Base-by-base conservation (phyloP, 37 sponge, comb jelly and placozoan genomes). In the Bolinopsis microptera region DNA sequence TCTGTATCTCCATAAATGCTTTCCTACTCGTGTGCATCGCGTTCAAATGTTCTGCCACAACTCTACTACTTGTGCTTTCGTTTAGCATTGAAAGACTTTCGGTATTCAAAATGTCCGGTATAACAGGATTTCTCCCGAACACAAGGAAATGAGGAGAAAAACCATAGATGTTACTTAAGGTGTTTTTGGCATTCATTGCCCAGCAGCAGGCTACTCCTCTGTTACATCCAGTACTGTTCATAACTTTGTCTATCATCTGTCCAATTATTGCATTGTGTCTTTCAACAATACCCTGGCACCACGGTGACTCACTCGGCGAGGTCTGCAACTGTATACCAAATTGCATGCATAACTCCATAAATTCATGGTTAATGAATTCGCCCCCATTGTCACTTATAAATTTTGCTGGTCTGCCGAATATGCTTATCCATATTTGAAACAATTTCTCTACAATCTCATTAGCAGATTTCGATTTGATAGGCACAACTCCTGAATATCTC, bases 311-410 rank as follows among this genome's bases (percentile, higher is more conserved):
- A 9, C 35, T 36, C 16, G 80, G 80, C 1, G 80, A 77, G 16
- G 80, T 77, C 36, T 32, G 1, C 0, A 77, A 32, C 80, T 77
- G 9, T 35, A 77, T 77, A 5, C 9, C 16, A 18, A 31, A 16
- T 5, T 34, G 21, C 22, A 36, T 34, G 35, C 80, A 77, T 1
- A 32, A 21, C 33, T 77, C 33, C 28, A 32, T 2, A 36, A 77
- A 77, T 1, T 27, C 36, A 0, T 77, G 33, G 32, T 77, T 77
- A 1, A 77, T 36, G 18, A 77, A 77, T 34, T 77, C 80, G 1
- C 80, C 80, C 32, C 80, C 80, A 32, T 77, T 77, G 80, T 77
- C 80, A 35, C 36, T 35, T 77, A 77, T 77, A 36, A 77, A 35
- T 0, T 3, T 1, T 9, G 0, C 36, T 77, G 80, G 80, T 32